Evolutionary conservation across 2,797 vertebrate genomes (phyloP).

Genomic region (Acomys russatus): DNA sequence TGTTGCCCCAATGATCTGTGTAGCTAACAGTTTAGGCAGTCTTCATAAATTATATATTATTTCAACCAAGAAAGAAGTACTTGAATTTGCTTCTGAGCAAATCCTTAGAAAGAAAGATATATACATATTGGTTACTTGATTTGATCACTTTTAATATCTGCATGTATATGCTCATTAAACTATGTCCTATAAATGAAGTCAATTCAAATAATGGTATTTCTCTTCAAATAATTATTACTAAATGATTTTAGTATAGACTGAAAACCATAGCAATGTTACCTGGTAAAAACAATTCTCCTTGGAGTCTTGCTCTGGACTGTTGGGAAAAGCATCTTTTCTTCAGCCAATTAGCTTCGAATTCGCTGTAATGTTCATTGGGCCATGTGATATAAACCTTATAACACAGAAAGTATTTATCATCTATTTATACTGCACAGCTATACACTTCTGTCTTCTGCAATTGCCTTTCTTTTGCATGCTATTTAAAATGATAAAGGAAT

Average conservation of each 20-base stretch:
- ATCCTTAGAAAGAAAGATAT: neutral
- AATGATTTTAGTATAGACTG: neutral
- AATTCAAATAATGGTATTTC: neutral
- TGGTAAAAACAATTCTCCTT: slow-evolving; percentile 94
- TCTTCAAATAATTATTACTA: neutral
- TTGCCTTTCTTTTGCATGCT: neutral
- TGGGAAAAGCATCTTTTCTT: slow-evolving; percentile 96
- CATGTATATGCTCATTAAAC: neutral
- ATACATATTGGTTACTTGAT: neutral
- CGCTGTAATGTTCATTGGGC: slow-evolving; percentile 95
- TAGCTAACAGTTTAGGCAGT: neutral
- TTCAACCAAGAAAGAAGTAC: neutral
- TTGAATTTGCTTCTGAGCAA: slow-evolving; percentile 20
- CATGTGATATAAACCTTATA: slow-evolving; percentile 93
- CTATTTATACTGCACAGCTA: neutral
- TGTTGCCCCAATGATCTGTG: neutral
- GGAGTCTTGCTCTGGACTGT: slow-evolving; percentile 91
- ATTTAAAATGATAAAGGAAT: neutral
- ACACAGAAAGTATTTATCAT: slow-evolving; percentile 62
- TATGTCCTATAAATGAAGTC: neutral
- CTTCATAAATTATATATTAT: neutral
- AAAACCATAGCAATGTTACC: slow-evolving; percentile 85
- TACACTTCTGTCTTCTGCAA: neutral
- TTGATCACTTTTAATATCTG: neutral
- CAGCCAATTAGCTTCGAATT: slow-evolving; percentile 95